Conservation (phyloP, 2,113 vertebrate species). For the Montifringilla adamsi region DNA sequence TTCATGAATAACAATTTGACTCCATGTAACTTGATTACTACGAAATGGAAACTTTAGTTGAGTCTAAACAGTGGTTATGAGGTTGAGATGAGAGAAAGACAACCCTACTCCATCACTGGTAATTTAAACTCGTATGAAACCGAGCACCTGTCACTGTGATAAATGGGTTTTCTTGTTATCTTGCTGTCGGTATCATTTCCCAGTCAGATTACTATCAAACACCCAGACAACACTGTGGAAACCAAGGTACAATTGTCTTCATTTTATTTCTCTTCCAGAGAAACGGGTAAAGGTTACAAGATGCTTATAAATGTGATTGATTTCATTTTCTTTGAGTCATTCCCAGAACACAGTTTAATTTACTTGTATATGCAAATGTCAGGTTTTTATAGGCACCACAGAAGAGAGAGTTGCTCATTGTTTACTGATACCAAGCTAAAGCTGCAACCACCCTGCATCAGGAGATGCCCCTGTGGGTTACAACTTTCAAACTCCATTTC, state of each 20-base stretch:
- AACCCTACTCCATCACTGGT: constrained; percentile 60
- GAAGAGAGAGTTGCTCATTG: not conserved
- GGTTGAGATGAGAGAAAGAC: constrained; percentile 59
- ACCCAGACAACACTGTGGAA: constrained; percentile 4
- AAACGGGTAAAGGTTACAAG: constrained; percentile 22
- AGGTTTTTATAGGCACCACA: not conserved
- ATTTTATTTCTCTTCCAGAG: constrained; percentile 46
- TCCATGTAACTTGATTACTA: constrained; percentile 51
- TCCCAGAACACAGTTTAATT: constrained; percentile 43
- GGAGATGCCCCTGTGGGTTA: not conserved
- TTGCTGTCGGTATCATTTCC: constrained; percentile 62
- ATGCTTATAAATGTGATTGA: constrained; percentile 44
- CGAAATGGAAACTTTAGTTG: constrained; percentile 54
- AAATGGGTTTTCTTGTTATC: constrained; percentile 71
- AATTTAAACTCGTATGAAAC: constrained; percentile 65
- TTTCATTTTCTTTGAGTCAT: constrained; percentile 48
- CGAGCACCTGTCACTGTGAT: constrained; percentile 60
- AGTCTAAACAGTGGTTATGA: constrained; percentile 62
- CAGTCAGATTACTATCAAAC: constrained; percentile 59
- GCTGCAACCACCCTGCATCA: not conserved
- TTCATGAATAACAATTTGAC: constrained; percentile 60
- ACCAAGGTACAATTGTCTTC: constrained; percentile 33
- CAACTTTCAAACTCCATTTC: not conserved
- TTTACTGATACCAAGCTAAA: not conserved
- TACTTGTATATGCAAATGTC: not conserved